Conservation (phyloP, 2,113 vertebrate genomes). For the Terrapene triunguis region DNA sequence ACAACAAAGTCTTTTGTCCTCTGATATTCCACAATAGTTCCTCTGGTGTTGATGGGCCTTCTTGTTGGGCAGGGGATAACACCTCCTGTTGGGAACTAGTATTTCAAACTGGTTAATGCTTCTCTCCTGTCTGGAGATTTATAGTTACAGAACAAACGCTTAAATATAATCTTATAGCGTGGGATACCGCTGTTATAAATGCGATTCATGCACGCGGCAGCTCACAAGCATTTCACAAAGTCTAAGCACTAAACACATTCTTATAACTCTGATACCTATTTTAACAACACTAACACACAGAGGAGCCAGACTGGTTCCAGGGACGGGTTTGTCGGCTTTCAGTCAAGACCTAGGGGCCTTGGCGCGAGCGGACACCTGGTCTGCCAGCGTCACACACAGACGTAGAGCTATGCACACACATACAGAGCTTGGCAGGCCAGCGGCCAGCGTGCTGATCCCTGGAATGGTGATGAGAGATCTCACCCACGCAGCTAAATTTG, state of each 20-base stretch:
- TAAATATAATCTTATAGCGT: background rate
- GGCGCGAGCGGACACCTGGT: background rate
- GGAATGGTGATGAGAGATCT: slow-evolving; percentile 16
- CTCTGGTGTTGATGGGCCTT: background rate
- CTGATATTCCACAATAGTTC: background rate
- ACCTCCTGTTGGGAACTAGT: background rate
- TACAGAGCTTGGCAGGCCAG: background rate
- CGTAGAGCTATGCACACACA: background rate
- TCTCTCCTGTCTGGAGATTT: background rate
- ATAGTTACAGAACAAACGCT: background rate
- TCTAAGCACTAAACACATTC: background rate
- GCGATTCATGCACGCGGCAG: background rate
- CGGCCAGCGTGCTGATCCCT: background rate
- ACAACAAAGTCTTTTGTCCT: background rate
- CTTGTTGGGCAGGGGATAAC: background rate
- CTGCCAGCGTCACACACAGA: background rate
- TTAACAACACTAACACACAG: background rate
- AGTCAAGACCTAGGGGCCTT: background rate
- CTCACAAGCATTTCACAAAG: background rate
- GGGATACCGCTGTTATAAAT: background rate
- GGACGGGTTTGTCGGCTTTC: background rate
- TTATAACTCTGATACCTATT: background rate
- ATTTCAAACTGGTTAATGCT: background rate
- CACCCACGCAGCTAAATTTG: background rate
- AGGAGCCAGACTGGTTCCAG: background rate